These are phyloP conservation scores for Dryococelus australis DNA, from an alignment of 2,888 invertebrate genomes.

Conservation along the genomic window DNA sequence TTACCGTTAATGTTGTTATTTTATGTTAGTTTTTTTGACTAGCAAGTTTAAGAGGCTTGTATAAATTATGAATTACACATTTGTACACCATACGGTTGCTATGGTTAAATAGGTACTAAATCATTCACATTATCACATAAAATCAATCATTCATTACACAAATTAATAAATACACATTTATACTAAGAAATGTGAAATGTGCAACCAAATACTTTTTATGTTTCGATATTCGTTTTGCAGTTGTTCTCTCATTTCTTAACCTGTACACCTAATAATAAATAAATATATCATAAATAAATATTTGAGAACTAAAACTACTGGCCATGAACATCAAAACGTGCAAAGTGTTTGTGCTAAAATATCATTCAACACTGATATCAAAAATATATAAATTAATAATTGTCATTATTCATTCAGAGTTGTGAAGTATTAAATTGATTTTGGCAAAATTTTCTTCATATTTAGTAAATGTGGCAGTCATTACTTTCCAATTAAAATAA, in stretches of 20 bases:
- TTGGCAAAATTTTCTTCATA: neutral
- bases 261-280: slow-evolving; percentile 4
- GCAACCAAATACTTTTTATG: slow-evolving; percentile 38
- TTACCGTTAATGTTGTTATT: neutral
- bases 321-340: slow-evolving; percentile 40
- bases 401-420: neutral
- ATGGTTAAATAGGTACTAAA: neutral
- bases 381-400: neutral
- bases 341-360: slow-evolving; percentile 34
- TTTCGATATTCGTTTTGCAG: slow-evolving; percentile 36
- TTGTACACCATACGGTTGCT: neutral
- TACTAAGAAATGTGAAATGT: slow-evolving; percentile 21
- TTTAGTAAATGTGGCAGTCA: no score
- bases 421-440: neutral
- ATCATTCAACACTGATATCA: neutral
- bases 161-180: neutral
- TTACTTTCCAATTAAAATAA: no score
- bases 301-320: slow-evolving; percentile 13
- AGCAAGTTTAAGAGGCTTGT: slow-evolving; percentile 10
- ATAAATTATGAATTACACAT: slow-evolving; percentile 3
- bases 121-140: neutral
- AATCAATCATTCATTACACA: neutral
- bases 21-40: neutral
- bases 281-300: slow-evolving; percentile 20
- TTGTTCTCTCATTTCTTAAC: neutral